Conservation (phyloP, 2,113 vertebrate genomes). For the Engraulis encrasicolus region DNA sequence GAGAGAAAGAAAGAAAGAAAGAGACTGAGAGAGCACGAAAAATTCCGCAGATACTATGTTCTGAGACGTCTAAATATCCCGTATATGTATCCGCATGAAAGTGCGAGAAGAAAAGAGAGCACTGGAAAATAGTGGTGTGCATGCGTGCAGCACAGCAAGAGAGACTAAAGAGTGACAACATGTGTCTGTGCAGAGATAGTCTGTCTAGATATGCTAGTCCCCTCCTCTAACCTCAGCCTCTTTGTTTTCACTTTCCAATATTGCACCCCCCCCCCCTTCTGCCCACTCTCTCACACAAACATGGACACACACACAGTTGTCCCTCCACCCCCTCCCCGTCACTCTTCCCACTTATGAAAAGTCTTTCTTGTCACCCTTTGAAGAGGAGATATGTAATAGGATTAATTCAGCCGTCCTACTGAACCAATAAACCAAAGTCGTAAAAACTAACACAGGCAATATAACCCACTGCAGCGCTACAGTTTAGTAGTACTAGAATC, state of each 20-base stretch:
- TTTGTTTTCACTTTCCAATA: background rate
- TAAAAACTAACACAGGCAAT: slow-evolving; percentile 2
- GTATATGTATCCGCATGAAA: background rate
- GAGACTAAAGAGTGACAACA: background rate
- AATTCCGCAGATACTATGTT: background rate
- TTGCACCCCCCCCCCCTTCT: background rate
- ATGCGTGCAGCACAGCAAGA: background rate
- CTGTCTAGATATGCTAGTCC: background rate
- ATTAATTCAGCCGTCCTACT: background rate
- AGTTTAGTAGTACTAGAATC: background rate
- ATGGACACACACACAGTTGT: too few species aligned
- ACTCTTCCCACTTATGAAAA: too few species aligned
- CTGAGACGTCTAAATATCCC: too few species aligned
- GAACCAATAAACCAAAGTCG: background rate
- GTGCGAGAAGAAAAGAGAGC: background rate
- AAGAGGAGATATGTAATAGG: background rate
- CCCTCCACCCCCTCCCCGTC: too few species aligned
- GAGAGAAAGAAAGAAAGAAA: background rate
- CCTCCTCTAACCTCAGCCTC: background rate
- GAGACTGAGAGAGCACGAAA: background rate
- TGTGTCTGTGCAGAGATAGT: background rate
- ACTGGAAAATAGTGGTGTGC: background rate
- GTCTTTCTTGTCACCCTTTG: background rate
- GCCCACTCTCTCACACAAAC: too few species aligned
- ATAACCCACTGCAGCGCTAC: too few species aligned